These are phyloP conservation scores for Eulithis testata DNA, from an alignment of 2,888 invertebrate genomes.

Conservation along the genomic window DNA sequence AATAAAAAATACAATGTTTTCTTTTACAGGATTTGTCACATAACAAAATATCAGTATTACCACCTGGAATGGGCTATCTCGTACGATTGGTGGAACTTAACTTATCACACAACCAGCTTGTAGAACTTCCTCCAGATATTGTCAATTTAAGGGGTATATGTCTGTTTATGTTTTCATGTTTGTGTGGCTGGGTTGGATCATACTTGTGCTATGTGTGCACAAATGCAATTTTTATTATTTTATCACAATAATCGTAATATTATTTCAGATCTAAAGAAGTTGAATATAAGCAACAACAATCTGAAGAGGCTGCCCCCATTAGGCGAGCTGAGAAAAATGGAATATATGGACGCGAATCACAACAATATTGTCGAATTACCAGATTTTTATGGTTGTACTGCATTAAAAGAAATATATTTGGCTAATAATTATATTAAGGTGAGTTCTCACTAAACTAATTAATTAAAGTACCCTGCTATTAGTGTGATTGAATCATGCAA, in stretches of 20 bases:
- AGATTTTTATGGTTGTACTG: constrained; percentile 89
- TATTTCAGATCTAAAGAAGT: constrained; percentile 86
- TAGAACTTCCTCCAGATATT: constrained; percentile 91
- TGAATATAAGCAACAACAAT: constrained; percentile 90
- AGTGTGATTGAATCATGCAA: too few relatives aligned
- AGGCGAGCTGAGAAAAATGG: constrained; percentile 90
- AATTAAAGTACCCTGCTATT: not conserved
- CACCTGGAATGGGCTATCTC: constrained; percentile 93
- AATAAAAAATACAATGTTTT: not conserved
- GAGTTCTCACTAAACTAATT: not conserved
- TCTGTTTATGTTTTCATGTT: not conserved
- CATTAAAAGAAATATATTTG: constrained; percentile 91
- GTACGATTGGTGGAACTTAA: constrained; percentile 90
- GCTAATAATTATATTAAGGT: constrained; percentile 93
- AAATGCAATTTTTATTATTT: not conserved
- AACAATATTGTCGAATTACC: constrained; percentile 92
- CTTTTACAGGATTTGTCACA: constrained; percentile 89
- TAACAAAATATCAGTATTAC: constrained; percentile 89
- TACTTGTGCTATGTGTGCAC: not conserved
- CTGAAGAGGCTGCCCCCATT: constrained; percentile 87
- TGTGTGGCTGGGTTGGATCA: not conserved
- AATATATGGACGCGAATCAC: constrained; percentile 91
- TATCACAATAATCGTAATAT: not conserved
- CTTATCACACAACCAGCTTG: constrained; percentile 89
- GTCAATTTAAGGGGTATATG: constrained; percentile 91